phyloP scores from a whole-genome alignment of 2,113 vertebrate species.

The Orientallactaga bullata region DNA sequence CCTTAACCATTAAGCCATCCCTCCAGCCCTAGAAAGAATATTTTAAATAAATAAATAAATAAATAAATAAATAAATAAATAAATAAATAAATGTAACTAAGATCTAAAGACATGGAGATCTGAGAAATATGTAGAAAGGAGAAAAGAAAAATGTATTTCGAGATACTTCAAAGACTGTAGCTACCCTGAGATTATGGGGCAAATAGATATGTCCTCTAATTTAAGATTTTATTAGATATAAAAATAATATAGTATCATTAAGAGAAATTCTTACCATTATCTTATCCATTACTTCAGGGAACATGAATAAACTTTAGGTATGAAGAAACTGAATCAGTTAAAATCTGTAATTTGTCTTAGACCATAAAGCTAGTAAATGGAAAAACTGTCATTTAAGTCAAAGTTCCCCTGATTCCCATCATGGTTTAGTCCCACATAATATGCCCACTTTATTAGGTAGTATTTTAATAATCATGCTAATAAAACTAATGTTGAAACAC shows the following conservation, averaged over 20 bases:
- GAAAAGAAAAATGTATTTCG: not conserved
- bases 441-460: not conserved
- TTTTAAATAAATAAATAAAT: slow-evolving; percentile 2
- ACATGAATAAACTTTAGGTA: slow-evolving; percentile 4
- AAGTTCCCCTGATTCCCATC: not conserved
- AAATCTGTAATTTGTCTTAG: slow-evolving; percentile 1
- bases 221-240: not conserved
- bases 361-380: slow-evolving; percentile 5
- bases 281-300: not conserved
- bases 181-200: not conserved
- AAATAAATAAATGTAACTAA: slow-evolving; percentile 3
- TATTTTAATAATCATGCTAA: not conserved
- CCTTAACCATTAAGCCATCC: no score
- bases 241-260: not conserved
- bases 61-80: not conserved
- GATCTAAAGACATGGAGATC: slow-evolving; percentile 20
- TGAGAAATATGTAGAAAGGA: not conserved
- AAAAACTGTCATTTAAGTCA: slow-evolving; percentile 26
- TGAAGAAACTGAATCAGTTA: slow-evolving; percentile 8
- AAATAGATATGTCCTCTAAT: not conserved
- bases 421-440: not conserved
- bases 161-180: not conserved
- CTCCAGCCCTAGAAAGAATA: no score
- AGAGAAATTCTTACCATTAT: not conserved
- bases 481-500: not conserved